phyloP scores from a whole-genome alignment of 2,797 vertebrate genomes.

The Parotocinclus haroldoi region DNA sequence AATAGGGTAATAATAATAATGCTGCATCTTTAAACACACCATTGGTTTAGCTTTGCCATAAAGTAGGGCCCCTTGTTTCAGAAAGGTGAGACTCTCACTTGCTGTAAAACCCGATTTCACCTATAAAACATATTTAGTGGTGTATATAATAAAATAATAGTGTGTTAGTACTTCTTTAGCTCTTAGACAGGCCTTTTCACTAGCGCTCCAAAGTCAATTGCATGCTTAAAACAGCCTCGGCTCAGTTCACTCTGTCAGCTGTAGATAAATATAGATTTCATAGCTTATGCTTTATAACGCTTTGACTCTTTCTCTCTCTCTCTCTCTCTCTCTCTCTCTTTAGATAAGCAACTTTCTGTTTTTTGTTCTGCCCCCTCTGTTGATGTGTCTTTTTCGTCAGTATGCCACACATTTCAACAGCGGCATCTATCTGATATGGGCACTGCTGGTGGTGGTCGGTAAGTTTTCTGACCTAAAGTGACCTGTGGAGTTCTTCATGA shows the following conservation, averaged over 20 bases:
- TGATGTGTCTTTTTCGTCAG: conserved; percentile 95
- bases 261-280: conserved; percentile 4
- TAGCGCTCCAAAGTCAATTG: too few species aligned
- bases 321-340: conserved; percentile 62
- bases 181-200: too few species aligned
- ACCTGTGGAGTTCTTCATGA: conserved; percentile 6
- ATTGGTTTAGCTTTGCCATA: too few species aligned
- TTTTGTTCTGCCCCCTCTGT: conserved; percentile 95
- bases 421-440: conserved; percentile 98
- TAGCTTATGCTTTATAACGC: not conserved
- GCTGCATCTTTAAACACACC: too few species aligned
- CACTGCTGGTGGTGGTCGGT: conserved; percentile 94
- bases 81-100: too few species aligned
- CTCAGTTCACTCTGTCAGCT: not conserved
- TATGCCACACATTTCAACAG: conserved; percentile 98
- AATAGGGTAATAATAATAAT: too few species aligned
- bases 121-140: too few species aligned
- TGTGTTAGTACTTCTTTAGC: too few species aligned
- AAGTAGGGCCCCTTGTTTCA: too few species aligned
- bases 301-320: not conserved
- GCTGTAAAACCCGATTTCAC: too few species aligned
- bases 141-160: too few species aligned
- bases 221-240: too few species aligned
- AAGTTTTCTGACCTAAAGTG: conserved; percentile 66
- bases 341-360: conserved; percentile 99